Evolutionary conservation across 2,888 invertebrate genomes (phyloP).

Genomic region (Cheilosia impressa): DNA sequence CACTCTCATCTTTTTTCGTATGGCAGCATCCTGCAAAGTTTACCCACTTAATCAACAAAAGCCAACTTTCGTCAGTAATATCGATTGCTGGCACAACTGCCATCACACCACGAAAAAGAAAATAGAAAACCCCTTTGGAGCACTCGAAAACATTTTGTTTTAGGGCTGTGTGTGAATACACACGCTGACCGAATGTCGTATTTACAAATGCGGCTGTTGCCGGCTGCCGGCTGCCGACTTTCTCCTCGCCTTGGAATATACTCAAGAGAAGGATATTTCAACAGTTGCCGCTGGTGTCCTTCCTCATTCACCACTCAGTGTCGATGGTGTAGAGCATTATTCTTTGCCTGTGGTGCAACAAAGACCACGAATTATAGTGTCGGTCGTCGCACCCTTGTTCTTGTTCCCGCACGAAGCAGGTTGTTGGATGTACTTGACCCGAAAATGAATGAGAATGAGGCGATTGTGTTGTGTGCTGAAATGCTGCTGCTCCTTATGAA

Average conservation of each 20-base stretch:
- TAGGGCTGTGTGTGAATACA: constrained; percentile 38
- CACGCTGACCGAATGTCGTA: neutral
- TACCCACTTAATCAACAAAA: constrained; percentile 18
- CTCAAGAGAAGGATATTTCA: constrained; percentile 52
- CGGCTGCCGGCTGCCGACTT: constrained; percentile 15
- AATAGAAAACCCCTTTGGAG: constrained; percentile 41
- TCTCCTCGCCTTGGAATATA: neutral
- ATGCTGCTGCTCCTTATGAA: constrained; percentile 44
- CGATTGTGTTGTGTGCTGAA: constrained; percentile 47
- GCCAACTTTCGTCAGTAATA: constrained; percentile 57
- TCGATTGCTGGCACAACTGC: constrained; percentile 38
- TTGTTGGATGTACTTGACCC: constrained; percentile 61
- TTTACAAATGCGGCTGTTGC: neutral
- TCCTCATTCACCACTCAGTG: constrained; percentile 35
- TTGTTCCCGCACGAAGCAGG: constrained; percentile 5
- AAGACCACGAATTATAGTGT: constrained; percentile 69
- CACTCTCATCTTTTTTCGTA: neutral
- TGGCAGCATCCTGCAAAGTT: neutral
- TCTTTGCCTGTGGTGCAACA: constrained; percentile 49
- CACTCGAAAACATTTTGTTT: constrained; percentile 54
- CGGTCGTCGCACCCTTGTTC: constrained; percentile 33
- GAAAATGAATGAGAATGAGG: constrained; percentile 66
- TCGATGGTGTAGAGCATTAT: constrained; percentile 29
- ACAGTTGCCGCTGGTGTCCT: constrained; percentile 60
- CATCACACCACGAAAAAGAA: constrained; percentile 13